These are phyloP conservation scores for Drosophila picticornis DNA, from an alignment of 2,888 invertebrate genomes.

Conservation along the genomic window DNA sequence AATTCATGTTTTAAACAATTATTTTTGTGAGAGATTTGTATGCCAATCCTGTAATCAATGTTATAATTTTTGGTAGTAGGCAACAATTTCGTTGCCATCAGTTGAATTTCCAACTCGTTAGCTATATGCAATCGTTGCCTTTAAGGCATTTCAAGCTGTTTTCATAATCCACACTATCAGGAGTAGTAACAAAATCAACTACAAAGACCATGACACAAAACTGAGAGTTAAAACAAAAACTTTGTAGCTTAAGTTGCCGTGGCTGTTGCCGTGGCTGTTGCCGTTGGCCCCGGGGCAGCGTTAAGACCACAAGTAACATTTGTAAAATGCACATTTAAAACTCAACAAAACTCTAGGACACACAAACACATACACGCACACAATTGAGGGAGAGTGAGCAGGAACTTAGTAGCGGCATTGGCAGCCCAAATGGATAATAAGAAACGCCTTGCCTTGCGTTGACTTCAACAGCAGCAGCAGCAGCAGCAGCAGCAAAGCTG, in stretches of 20 bases:
- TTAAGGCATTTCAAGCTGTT: conserved; percentile 56
- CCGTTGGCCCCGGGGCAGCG: conserved; percentile 50
- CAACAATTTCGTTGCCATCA: conserved; percentile 13
- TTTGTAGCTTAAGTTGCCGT: conserved; percentile 63
- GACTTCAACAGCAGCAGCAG: conserved; percentile 57
- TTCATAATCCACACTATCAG: conserved; percentile 68
- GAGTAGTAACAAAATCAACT: conserved; percentile 33
- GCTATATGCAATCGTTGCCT: conserved; percentile 43
- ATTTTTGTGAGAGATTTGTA: conserved; percentile 1
- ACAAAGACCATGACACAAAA: conserved; percentile 53
- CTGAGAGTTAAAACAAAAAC: conserved; percentile 73
- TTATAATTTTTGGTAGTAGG: conserved; percentile 14
- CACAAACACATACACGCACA: conserved; percentile 25
- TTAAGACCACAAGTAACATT: conserved; percentile 80
- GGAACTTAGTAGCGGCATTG: conserved; percentile 39
- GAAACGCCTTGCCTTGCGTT: conserved; percentile 70
- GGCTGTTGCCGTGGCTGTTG: conserved; percentile 53
- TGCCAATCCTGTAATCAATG: conserved; percentile 19
- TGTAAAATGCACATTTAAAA: conserved; percentile 81
- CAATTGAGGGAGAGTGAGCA: not conserved
- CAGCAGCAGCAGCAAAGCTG: conserved; percentile 54
- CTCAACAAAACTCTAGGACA: conserved; percentile 56
- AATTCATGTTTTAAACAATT: not conserved
- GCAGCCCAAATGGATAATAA: conserved; percentile 76
- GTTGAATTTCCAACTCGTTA: conserved; percentile 63